phyloP scores from a whole-genome alignment of 2,888 invertebrate species.

The Steinernema carpocapsae region DNA sequence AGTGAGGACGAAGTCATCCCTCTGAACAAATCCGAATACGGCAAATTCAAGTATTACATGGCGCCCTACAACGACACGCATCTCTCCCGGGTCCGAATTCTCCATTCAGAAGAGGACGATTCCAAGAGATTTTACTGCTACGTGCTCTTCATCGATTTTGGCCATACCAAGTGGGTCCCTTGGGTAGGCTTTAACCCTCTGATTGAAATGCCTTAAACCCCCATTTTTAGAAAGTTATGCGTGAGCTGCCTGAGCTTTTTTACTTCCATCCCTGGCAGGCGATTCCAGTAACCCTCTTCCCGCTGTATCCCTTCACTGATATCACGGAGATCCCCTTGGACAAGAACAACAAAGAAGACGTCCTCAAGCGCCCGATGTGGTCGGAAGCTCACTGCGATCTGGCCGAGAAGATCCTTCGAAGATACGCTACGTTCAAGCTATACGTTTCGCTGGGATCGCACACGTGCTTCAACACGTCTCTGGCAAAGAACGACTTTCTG shows the following conservation, averaged over 20 bases:
- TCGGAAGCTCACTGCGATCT: constrained; percentile 9
- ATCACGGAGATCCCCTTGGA: background rate
- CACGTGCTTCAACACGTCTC: constrained; percentile 21
- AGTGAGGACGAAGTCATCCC: background rate
- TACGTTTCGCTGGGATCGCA: background rate
- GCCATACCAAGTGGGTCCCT: constrained; percentile 33
- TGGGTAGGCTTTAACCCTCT: background rate
- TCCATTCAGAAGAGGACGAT: background rate
- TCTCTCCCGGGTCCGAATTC: constrained; percentile 36
- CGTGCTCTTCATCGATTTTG: constrained; percentile 38
- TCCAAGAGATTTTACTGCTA: constrained; percentile 27
- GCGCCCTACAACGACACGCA: constrained; percentile 21
- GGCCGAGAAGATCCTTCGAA: background rate
- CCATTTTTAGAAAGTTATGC: constrained; percentile 8
- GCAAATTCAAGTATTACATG: constrained; percentile 32
- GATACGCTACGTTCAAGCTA: background rate
- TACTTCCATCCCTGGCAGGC: constrained; percentile 38
- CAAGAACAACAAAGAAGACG: background rate
- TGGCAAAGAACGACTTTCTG: background rate
- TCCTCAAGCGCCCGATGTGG: background rate
- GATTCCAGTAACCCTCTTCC: constrained; percentile 36
- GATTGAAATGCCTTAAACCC: too few relatives aligned
- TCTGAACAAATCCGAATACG: background rate
- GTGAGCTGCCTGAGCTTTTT: constrained; percentile 8
- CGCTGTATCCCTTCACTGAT: background rate